phyloP scores from a whole-genome alignment of 2,797 vertebrate genomes.

The Morelia viridis region DNA sequence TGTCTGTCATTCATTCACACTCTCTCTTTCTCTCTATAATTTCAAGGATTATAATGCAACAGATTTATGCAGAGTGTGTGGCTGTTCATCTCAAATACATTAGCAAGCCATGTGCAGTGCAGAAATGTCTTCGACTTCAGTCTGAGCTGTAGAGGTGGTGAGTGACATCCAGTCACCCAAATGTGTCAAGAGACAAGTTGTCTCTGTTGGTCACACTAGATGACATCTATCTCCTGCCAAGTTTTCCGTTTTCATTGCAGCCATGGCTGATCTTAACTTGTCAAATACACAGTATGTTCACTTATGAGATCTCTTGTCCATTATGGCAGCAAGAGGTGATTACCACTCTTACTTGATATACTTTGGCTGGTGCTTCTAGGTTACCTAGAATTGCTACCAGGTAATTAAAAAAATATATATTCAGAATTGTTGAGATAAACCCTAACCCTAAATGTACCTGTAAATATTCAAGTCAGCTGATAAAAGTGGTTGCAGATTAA shows the following conservation, averaged over 20 bases:
- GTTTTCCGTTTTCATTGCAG: not conserved
- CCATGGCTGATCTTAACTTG: conserved; percentile 34
- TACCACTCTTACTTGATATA: not conserved
- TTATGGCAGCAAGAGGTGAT: conserved; percentile 1
- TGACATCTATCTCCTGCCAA: conserved; percentile 17
- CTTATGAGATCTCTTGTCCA: not conserved
- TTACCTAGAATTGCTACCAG: not conserved
- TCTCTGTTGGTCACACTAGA: conserved; percentile 38
- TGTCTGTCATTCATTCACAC: not conserved
- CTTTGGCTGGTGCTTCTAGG: not conserved
- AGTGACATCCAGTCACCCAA: conserved; percentile 27
- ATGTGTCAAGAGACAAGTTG: conserved; percentile 36
- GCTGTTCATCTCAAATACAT: conserved; percentile 5
- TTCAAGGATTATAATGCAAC: conserved; percentile 38
- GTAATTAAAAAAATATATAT: not conserved
- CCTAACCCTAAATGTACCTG: not conserved
- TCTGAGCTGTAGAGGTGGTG: conserved; percentile 19
- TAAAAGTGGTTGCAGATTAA: conserved; percentile 3
- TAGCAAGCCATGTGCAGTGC: conserved; percentile 14
- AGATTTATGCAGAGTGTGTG: not conserved
- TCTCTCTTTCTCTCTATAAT: not conserved
- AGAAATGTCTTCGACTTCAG: conserved; percentile 27
- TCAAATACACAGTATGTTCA: not conserved
- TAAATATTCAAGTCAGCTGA: not conserved
- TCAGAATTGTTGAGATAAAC: too few relatives aligned